Base-by-base conservation (phyloP, 2,113 vertebrate species). In the Dendrocopos noguchii region DNA sequence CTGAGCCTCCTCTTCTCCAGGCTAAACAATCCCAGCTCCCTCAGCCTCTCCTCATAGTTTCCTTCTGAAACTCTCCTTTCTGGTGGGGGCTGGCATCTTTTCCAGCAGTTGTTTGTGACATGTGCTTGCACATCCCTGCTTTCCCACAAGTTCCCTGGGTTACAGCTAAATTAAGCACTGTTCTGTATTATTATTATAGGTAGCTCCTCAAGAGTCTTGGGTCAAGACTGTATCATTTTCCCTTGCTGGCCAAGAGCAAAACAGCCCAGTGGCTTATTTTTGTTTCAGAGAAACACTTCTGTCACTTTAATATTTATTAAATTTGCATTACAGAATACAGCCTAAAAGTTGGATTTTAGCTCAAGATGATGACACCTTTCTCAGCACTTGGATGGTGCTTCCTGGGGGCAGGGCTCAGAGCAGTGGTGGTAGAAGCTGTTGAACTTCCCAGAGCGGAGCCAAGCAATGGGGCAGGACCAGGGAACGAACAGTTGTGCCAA, bases 361-460 rank as follows among this genome's bases (percentile, higher is more conserved):
- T 65, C 9, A 7, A 57, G 29, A 4, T 19, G n/a, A 16, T 3
- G 0, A 10, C 7, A 2, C 8, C 2, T 80, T 86, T 46, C 53
- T 29, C 13, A 75, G 36, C 36, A 4, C 50, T 64, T 44, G 53
- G 24, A 5, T 2, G 13, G 22, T 33, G 31, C 3, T 47, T 0
- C 4, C 2, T 9, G 44, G 66, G 33, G 42, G 33, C 11, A 6
- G 7, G 59, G 33, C 1, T 2, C 44, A 66, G 63, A 17, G 16
- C 1, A 15, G 4, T 3, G 5, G 21, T 55, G 33, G 18, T 55
- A 9, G 5, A 47, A 31, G 29, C 15, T 59, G 15, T 14, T 52
- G 55, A n/a, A 24, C 36, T 7, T 55, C 66, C 17, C 31, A 2
- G 29, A 8, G 13, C 60, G 87, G 77, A 28, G 84, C 15, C 12